phyloP scores from a whole-genome alignment of 2,797 vertebrate genomes.

The Brachyrhaphis roseni region DNA sequence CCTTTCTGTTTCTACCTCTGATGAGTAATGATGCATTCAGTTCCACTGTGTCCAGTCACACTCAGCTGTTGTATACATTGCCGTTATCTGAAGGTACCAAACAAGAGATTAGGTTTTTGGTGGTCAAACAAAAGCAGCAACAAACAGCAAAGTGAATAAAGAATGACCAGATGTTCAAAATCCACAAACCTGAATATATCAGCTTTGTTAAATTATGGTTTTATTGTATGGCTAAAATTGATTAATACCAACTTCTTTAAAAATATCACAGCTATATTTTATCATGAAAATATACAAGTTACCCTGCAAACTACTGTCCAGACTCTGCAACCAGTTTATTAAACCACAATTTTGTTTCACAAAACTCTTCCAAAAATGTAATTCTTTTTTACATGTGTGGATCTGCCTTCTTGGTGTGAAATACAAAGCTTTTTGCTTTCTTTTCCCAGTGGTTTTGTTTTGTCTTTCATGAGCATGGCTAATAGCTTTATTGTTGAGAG shows the following conservation, averaged over 20 bases:
- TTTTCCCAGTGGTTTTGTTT: not conserved
- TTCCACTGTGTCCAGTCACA: constrained; percentile 25
- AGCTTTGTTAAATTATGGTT: not conserved
- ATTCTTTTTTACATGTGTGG: not conserved
- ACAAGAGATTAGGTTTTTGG: not conserved
- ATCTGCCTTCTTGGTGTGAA: not conserved
- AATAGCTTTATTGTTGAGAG: not conserved
- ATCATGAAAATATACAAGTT: not conserved
- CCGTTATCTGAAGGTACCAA: constrained; percentile 3
- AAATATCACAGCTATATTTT: not conserved
- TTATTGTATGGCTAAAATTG: not conserved
- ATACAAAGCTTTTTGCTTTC: not conserved
- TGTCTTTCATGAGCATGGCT: not conserved
- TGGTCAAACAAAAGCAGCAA: not conserved
- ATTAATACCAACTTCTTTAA: not conserved
- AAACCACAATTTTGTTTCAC: not conserved
- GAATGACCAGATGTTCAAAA: not conserved
- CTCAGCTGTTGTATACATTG: constrained; percentile 29
- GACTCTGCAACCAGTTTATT: not conserved
- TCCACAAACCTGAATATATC: not conserved
- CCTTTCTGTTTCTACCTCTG: constrained; percentile 28
- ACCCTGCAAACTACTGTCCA: not conserved
- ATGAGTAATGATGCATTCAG: constrained; percentile 53
- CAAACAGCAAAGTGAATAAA: not conserved
- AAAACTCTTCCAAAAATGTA: not conserved